Conservation (phyloP, 2,797 vertebrate genomes). For the Gymnopithys bicolor region DNA sequence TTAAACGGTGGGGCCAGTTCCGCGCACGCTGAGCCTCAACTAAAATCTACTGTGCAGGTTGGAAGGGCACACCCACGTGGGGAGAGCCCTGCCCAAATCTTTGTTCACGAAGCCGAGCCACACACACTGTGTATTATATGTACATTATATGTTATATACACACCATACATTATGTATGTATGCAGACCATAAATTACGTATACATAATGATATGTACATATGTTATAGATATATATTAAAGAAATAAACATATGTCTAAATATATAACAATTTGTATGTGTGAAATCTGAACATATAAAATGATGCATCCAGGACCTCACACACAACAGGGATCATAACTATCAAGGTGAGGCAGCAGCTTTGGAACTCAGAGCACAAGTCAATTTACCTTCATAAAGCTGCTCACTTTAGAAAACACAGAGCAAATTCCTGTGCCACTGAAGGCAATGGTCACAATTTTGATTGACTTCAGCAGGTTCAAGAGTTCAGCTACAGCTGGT, state of each 20-base stretch:
- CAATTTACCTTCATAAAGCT: background rate
- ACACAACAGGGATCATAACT: background rate
- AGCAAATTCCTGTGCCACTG: background rate
- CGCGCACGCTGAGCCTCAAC: no score
- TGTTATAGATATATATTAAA: background rate
- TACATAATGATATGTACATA: background rate
- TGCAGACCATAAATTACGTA: background rate
- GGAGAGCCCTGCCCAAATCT: no score
- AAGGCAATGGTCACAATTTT: background rate
- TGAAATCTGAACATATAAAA: background rate
- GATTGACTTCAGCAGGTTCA: background rate
- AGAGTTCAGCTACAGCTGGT: background rate
- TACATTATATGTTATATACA: background rate
- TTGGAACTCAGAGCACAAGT: background rate
- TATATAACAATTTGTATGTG: background rate
- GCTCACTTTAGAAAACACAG: background rate
- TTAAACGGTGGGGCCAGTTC: no score
- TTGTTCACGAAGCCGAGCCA: no score
- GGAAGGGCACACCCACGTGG: no score
- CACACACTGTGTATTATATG: background rate
- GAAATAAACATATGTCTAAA: background rate
- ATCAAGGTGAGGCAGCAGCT: background rate
- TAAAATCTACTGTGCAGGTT: no score
- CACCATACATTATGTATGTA: background rate
- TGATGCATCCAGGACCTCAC: background rate